phyloP scores from a whole-genome alignment of 2,113 vertebrate species.

The Periophthalmodon schlosseri region DNA sequence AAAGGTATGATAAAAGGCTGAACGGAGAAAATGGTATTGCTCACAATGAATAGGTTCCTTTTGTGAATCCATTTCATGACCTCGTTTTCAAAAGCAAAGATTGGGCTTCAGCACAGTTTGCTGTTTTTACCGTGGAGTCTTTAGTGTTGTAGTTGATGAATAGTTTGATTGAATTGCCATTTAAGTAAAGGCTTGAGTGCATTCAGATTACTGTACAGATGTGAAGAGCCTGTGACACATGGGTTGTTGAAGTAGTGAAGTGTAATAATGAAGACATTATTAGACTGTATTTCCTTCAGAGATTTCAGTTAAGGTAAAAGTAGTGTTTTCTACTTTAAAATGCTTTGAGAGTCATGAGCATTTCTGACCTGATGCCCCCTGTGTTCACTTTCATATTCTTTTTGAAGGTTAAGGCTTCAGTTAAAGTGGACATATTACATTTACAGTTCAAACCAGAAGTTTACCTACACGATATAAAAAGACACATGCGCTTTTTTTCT shows the following conservation, averaged over 20 bases:
- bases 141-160: not conserved
- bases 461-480: no score
- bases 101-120: no score
- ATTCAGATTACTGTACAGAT: not conserved
- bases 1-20: constrained; percentile 15
- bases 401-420: no score
- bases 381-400: no score
- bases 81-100: constrained; percentile 17
- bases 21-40: constrained; percentile 15
- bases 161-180: not conserved
- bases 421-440: no score
- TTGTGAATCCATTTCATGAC: constrained; percentile 21
- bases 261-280: not conserved
- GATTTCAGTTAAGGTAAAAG: not conserved
- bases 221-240: not conserved
- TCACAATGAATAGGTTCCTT: constrained; percentile 8
- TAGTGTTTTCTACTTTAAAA: no score
- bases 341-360: no score
- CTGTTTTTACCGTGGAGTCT: not conserved
- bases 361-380: no score
- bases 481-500: no score
- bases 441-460: no score
- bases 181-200: not conserved
- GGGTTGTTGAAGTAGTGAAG: no score
- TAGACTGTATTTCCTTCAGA: not conserved